Conservation (phyloP, 2,797 vertebrate species). For the Crossoptilon crossoptilon region DNA sequence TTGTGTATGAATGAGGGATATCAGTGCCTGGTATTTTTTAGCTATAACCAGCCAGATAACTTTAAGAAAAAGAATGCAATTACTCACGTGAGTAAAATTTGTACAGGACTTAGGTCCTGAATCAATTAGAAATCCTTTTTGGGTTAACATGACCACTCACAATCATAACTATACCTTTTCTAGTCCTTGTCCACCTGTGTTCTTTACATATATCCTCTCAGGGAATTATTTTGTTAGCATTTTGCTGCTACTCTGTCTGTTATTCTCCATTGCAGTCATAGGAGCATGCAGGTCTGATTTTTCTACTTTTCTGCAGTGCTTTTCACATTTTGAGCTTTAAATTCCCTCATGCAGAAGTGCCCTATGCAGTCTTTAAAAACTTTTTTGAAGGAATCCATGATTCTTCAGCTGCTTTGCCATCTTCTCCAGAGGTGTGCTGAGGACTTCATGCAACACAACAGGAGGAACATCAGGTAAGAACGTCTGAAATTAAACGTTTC, state of each 20-base stretch:
- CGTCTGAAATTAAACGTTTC: neutral
- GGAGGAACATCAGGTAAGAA: neutral
- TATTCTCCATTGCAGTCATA: neutral
- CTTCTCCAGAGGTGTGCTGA: neutral
- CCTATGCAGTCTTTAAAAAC: neutral
- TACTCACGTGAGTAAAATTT: neutral
- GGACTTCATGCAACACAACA: neutral
- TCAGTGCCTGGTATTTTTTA: neutral
- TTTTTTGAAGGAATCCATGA: neutral
- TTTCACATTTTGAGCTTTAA: neutral
- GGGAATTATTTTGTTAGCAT: neutral
- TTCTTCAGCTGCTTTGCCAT: neutral
- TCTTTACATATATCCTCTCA: neutral
- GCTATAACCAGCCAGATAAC: neutral
- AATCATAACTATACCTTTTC: constrained; percentile 13
- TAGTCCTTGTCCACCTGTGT: neutral
- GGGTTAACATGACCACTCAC: neutral
- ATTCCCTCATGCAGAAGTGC: neutral
- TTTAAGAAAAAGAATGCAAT: neutral
- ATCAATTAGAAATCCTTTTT: constrained; percentile 6
- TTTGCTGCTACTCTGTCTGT: neutral
- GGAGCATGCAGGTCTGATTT: neutral
- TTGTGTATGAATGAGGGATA: neutral
- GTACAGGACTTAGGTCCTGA: constrained; percentile 8
- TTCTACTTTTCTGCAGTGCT: neutral